Evolutionary conservation across 2,797 vertebrate genomes (phyloP).

Genomic region (Meriones psammophilus): DNA sequence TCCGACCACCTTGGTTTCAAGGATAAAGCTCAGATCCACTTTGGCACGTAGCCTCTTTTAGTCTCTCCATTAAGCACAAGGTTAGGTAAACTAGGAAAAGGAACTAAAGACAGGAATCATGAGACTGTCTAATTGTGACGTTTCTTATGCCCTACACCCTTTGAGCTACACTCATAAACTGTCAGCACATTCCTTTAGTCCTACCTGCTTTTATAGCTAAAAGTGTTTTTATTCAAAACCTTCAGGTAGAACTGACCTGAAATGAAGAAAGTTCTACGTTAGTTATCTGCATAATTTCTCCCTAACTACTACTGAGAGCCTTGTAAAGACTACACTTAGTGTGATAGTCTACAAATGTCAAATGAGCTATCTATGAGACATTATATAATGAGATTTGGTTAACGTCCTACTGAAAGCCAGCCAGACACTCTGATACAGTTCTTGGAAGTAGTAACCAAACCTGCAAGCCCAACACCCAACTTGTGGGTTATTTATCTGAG

Average conservation of each 20-base stretch:
- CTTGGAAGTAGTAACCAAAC: background rate
- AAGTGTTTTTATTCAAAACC: background rate
- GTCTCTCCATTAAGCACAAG: background rate
- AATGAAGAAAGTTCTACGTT: background rate
- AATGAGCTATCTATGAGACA: background rate
- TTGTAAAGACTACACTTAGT: background rate
- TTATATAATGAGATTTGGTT: background rate
- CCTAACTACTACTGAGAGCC: background rate
- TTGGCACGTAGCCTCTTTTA: background rate
- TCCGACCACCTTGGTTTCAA: background rate
- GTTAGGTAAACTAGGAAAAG: background rate
- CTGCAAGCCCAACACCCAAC: background rate
- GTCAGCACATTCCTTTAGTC: background rate
- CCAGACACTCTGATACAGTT: background rate
- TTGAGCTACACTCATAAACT: background rate
- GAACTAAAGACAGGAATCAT: background rate
- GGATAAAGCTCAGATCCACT: background rate
- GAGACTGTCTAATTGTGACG: background rate
- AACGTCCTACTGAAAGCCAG: background rate
- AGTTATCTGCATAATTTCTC: background rate
- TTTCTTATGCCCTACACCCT: background rate
- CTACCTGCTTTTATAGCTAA: background rate
- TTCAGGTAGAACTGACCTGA: background rate
- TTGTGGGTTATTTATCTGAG: background rate
- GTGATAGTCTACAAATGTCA: background rate